Evolutionary conservation across 2,797 vertebrate genomes (phyloP).

Genomic region (Gallirallus australis): DNA sequence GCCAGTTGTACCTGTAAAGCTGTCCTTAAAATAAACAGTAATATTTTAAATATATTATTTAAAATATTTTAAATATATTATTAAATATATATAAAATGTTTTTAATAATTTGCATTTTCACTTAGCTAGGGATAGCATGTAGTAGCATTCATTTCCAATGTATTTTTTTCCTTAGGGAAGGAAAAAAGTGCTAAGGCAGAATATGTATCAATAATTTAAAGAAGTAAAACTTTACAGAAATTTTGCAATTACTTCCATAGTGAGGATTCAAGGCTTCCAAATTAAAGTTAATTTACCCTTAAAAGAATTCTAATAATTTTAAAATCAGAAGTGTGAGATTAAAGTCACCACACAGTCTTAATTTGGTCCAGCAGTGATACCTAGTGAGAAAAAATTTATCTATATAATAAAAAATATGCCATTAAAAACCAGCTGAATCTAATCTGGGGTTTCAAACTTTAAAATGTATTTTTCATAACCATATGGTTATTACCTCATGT

Average conservation of each 20-base stretch:
- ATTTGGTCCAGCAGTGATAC: constrained; percentile 20
- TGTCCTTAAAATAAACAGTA: background rate
- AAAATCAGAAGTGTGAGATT: constrained; percentile 34
- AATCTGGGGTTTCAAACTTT: constrained; percentile 17
- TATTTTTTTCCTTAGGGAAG: background rate
- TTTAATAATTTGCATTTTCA: background rate
- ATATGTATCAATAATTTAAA: background rate
- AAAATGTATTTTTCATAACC: constrained; percentile 60
- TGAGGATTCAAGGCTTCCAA: background rate
- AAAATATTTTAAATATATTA: too few relatives aligned
- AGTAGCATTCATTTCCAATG: background rate
- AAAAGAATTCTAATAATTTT: constrained; percentile 34
- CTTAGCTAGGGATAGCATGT: background rate
- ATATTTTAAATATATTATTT: too few relatives aligned
- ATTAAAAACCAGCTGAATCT: constrained; percentile 36
- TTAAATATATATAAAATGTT: background rate
- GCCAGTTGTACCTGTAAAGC: background rate
- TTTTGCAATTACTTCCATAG: constrained; percentile 1
- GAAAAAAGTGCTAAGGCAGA: background rate
- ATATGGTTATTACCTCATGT: constrained; percentile 36
- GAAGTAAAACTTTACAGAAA: constrained; percentile 5
- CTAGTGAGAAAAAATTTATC: background rate
- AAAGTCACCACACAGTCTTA: constrained; percentile 1
- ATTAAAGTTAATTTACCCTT: constrained; percentile 49
- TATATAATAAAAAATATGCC: constrained; percentile 39